Percentiles rank a stretch among this genome's conserved stretches.
These are phyloP conservation scores for Anoplopoma fimbria DNA, from an alignment of 2,113 vertebrate genomes.

Conservation along the genomic window DNA sequence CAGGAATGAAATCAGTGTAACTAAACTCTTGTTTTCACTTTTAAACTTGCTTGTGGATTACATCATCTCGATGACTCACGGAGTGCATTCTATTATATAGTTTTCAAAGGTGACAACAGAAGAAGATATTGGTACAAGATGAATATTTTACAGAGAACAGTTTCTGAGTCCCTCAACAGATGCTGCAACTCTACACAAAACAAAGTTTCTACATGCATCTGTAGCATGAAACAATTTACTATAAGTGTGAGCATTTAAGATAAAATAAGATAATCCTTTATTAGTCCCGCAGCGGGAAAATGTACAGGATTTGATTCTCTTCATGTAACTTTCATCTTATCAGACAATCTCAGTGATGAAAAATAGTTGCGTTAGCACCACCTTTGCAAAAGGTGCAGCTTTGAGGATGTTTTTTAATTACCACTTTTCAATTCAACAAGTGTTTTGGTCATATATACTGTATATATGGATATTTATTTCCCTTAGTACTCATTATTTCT, in stretches of 20 bases:
- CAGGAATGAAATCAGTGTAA: background rate
- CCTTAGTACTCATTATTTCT: too few species aligned
- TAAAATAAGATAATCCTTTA: too few species aligned
- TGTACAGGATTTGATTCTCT: too few species aligned
- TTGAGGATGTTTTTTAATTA: background rate
- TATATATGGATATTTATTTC: too few species aligned
- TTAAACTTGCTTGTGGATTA: slow-evolving; percentile 9
- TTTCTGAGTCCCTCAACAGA: background rate
- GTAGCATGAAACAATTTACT: background rate
- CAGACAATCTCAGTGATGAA: too few species aligned
- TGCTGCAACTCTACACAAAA: background rate
- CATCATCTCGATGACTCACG: slow-evolving; percentile 12
- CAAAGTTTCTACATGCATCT: background rate
- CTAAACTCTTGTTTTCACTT: background rate
- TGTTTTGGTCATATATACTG: background rate
- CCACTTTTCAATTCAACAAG: background rate
- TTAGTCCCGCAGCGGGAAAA: too few species aligned
- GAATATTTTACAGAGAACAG: slow-evolving; percentile 17
- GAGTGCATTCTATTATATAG: background rate
- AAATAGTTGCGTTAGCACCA: background rate
- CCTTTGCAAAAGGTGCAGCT: background rate
- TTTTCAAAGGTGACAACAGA: slow-evolving; percentile 24
- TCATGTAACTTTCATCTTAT: slow-evolving; percentile 2
- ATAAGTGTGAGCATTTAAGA: background rate
- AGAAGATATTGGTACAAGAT: slow-evolving; percentile 18